Evolutionary conservation across 2,888 invertebrate species (phyloP).

Genomic region (Pyrocoelia pectoralis): DNA sequence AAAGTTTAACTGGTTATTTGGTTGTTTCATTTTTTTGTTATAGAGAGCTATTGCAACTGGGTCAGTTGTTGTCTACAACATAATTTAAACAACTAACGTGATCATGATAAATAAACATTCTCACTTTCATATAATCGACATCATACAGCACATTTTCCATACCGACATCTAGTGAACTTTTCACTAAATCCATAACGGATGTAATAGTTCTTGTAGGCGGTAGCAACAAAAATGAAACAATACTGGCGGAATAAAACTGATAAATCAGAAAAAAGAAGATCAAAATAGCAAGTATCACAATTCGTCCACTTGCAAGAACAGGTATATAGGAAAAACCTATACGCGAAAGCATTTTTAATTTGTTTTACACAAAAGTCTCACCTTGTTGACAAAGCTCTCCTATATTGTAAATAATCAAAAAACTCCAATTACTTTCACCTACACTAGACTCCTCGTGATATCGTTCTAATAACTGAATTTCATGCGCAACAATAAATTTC

Average conservation of each 20-base stretch:
- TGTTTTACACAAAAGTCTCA: conserved; percentile 23
- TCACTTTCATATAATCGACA: conserved; percentile 65
- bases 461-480: not conserved
- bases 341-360: not conserved
- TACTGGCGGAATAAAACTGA: conserved; percentile 75
- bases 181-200: conserved; percentile 65
- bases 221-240: conserved; percentile 71
- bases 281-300: conserved; percentile 48
- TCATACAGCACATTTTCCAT: conserved; percentile 71
- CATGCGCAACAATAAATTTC: conserved; percentile 42
- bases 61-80: conserved; percentile 66
- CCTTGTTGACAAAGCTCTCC: conserved; percentile 49
- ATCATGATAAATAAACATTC: not conserved
- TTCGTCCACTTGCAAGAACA: conserved; percentile 44
- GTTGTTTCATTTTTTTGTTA: conserved; percentile 63
- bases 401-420: conserved; percentile 14
- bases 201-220: conserved; percentile 69
- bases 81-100: not conserved
- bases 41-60: conserved; percentile 66
- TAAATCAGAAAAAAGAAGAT: conserved; percentile 69
- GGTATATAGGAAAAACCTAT: conserved; percentile 13
- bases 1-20: conserved; percentile 44
- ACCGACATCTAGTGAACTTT: conserved; percentile 67
- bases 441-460: not conserved
- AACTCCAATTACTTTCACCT: conserved; percentile 14